Evolutionary conservation across 2,888 invertebrate genomes (phyloP), one percentile per base, ranked within the genome.

Genomic region (Chironomus tentans): DNA sequence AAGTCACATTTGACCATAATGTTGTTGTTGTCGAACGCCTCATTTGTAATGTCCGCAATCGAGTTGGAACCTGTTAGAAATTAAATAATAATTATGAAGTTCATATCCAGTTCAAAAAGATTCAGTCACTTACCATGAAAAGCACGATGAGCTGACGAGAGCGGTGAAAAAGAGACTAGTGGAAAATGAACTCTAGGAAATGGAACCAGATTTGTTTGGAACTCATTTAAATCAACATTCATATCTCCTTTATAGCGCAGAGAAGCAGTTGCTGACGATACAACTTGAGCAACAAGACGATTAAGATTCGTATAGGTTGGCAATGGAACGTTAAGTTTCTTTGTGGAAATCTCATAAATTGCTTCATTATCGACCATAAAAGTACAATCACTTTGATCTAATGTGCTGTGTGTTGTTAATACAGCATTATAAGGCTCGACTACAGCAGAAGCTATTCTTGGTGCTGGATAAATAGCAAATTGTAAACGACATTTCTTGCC

Each of bases 351-450:
- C 85, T 97, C 90, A 85, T 95, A 94, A 83, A 93, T 93, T 72
- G 93, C 93, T 84, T 93, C 93, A 81, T 93, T 93, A 85, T 93
- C 93, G 78, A 93, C 94, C 97, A 97, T 97, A 86, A 97, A 97
- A 70, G 96, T 95, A 85, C 97, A 97, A 87, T 96, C 96, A 0
- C 95, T 95, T 85, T 96, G 97, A 84, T 97, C 96, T 80, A 93
- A 85, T 77, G 97, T 97, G 76, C 97, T 97, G 87, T 97, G 97
- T 77, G 97, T 97, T 82, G 96, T 97, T 81, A 97, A 87, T 82
- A 97, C 95, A 0, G 97, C 95, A 87, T 97, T 97, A 90, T 97
- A 97, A 28, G 97, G 97, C 84, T 97, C 97, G n/a, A 97, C 97
- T 65, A 93, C 93, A 77, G 93, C 93, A 50, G 93, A 93, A 79